Evolutionary conservation across 2,113 vertebrate genomes (phyloP).

Genomic region (Holacanthus passer): DNA sequence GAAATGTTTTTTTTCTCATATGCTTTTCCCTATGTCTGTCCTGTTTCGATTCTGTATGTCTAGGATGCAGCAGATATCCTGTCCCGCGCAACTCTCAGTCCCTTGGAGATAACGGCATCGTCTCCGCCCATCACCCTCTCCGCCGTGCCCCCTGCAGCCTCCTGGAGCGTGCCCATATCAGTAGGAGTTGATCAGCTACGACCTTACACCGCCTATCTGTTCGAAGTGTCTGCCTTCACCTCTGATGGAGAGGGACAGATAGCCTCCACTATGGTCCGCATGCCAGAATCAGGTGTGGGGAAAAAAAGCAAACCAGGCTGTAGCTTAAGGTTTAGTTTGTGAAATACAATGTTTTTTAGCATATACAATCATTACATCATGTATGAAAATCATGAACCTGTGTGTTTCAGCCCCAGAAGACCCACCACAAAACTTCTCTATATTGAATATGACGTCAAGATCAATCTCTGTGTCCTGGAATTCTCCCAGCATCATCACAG

Average conservation of each 20-base stretch:
- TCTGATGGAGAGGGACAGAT: constrained; percentile 94
- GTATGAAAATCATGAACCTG: background rate
- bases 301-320: background rate
- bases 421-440: constrained; percentile 88
- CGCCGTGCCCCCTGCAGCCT: constrained; percentile 83
- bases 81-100: constrained; percentile 91
- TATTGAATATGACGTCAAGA: constrained; percentile 88
- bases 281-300: constrained; percentile 92
- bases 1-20: background rate
- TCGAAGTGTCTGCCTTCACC: constrained; percentile 97
- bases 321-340: background rate
- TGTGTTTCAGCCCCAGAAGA: constrained; percentile 91
- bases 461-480: constrained; percentile 90
- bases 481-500: constrained; percentile 89
- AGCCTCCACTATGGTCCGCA: constrained; percentile 93
- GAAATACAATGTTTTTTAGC: background rate
- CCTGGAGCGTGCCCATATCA: constrained; percentile 93
- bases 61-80: constrained; percentile 95
- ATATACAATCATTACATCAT: background rate
- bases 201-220: constrained; percentile 94
- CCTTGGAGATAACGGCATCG: constrained; percentile 85
- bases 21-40: constrained; percentile 3
- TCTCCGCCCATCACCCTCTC: constrained; percentile 76
- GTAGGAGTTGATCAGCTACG: constrained; percentile 90
- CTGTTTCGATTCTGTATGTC: constrained; percentile 21